Percentiles rank a stretch among this genome's conserved stretches.
Conservation (phyloP, 2,888 invertebrate species). For the Carterocephalus palaemon region DNA sequence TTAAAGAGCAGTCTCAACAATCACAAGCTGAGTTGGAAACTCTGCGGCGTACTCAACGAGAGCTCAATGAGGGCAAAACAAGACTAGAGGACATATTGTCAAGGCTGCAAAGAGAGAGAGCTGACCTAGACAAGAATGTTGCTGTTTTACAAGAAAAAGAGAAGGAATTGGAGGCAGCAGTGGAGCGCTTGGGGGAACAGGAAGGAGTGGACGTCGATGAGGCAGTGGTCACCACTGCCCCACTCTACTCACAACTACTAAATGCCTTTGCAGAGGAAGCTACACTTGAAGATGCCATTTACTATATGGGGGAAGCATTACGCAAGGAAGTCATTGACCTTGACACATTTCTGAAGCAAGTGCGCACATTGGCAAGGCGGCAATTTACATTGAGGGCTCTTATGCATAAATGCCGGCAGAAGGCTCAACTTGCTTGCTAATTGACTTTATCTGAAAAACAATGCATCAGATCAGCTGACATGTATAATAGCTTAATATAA, state of each 20-base stretch:
- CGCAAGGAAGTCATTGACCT: constrained; percentile 95
- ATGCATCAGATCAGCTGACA: too few relatives aligned
- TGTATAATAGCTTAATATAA: constrained; percentile 4
- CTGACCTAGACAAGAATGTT: constrained; percentile 91
- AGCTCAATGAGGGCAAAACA: constrained; percentile 89
- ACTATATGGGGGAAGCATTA: constrained; percentile 97
- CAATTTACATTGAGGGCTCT: constrained; percentile 97
- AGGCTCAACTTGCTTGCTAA: constrained; percentile 90
- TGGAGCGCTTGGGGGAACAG: constrained; percentile 86
- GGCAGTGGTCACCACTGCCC: constrained; percentile 97
- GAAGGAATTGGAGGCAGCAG: constrained; percentile 88
- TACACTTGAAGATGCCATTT: constrained; percentile 98
- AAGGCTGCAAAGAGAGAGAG: constrained; percentile 87
- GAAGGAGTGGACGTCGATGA: constrained; percentile 95
- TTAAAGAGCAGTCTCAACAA: constrained; percentile 94
- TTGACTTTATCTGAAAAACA: constrained; percentile 15
- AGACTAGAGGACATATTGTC: constrained; percentile 88
- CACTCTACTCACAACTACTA: constrained; percentile 96
- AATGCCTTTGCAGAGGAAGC: constrained; percentile 98
- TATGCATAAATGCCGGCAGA: constrained; percentile 98
- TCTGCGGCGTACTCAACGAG: constrained; percentile 90
- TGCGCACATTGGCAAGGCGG: constrained; percentile 94
- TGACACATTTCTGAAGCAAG: constrained; percentile 97
- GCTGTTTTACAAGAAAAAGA: constrained; percentile 91
- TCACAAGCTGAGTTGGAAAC: constrained; percentile 95